phyloP scores from a whole-genome alignment of 2,888 invertebrate species.

The Monochamus alternatus region DNA sequence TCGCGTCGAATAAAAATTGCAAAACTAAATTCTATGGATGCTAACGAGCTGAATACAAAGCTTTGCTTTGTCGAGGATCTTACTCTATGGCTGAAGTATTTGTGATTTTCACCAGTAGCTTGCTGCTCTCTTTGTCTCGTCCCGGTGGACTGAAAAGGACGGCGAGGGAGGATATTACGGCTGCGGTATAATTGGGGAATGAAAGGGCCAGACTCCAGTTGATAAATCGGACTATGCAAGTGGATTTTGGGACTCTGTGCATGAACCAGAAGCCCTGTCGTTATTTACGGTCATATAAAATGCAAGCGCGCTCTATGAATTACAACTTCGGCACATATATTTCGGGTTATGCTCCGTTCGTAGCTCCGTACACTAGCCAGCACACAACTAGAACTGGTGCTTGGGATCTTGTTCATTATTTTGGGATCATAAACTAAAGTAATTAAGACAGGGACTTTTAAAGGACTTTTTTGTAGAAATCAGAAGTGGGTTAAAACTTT shows the following conservation, averaged over 20 bases:
- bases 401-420: no score
- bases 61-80: slow-evolving; percentile 22
- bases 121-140: slow-evolving; percentile 14
- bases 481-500: no score
- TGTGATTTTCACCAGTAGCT: slow-evolving; percentile 18
- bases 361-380: neutral
- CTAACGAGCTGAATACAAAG: slow-evolving; percentile 31
- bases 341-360: neutral
- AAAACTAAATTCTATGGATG: slow-evolving; percentile 26
- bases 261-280: slow-evolving; percentile 1
- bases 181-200: slow-evolving; percentile 24
- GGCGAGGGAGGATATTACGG: slow-evolving; percentile 1
- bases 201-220: slow-evolving; percentile 4
- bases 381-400: neutral
- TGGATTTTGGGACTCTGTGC: slow-evolving; percentile 5
- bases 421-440: no score
- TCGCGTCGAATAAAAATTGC: slow-evolving; percentile 18
- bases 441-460: no score
- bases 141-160: neutral
- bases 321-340: slow-evolving; percentile 1
- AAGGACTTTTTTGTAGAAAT: no score
- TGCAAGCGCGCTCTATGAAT: slow-evolving; percentile 3
- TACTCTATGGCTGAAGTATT: slow-evolving; percentile 21
- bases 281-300: slow-evolving; percentile 25
- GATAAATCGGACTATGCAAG: slow-evolving; percentile 24